Percentiles rank a stretch among this genome's conserved stretches.
phyloP scores from a whole-genome alignment of 1,140 invertebrate species.

The Drosophila equinoxialis region DNA sequence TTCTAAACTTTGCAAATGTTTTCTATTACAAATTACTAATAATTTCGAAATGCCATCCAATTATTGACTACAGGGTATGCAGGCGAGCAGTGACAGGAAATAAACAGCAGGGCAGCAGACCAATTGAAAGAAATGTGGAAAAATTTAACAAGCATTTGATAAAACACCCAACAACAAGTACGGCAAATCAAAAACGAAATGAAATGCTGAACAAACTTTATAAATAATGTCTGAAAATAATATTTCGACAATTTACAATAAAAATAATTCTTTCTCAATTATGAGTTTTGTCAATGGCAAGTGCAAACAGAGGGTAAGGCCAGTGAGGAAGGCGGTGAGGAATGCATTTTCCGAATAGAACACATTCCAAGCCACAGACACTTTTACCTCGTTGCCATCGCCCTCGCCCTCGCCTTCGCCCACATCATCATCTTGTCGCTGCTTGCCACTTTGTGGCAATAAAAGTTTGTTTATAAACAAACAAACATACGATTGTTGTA shows the following conservation, averaged over 20 bases:
- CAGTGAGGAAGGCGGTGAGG: background rate
- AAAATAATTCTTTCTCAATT: background rate
- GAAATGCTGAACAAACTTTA: background rate
- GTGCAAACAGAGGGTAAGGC: background rate
- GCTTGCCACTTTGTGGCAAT: constrained; percentile 34
- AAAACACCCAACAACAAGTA: background rate
- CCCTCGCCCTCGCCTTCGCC: background rate
- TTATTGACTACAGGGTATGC: background rate
- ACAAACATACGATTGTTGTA: constrained; percentile 24
- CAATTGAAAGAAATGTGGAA: constrained; percentile 8
- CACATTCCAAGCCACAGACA: background rate
- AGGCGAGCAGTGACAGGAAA: background rate
- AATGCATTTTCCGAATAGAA: background rate
- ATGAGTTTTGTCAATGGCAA: constrained; percentile 6
- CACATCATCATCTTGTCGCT: constrained; percentile 8
- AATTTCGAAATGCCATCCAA: no score
- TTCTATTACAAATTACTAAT: no score
- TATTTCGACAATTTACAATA: background rate
- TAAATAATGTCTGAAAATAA: constrained; percentile 4
- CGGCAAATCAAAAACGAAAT: background rate
- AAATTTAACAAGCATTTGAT: background rate
- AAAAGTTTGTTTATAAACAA: constrained; percentile 36
- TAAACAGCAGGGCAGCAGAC: background rate
- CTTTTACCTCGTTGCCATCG: background rate
- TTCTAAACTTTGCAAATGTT: no score